Evolutionary conservation across 2,888 invertebrate genomes (phyloP).

Genomic region (Hemaris fuciformis): DNA sequence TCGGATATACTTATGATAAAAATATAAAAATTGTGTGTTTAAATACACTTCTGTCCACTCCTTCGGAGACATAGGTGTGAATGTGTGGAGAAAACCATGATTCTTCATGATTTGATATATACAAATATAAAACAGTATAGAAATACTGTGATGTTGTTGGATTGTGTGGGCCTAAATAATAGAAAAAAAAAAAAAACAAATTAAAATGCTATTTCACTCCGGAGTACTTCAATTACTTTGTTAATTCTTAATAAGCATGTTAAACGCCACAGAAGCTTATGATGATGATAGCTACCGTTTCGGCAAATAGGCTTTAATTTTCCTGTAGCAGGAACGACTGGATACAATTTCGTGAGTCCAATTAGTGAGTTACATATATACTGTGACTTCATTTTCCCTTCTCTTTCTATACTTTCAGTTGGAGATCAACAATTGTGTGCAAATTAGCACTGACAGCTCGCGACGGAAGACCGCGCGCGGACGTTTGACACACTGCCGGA

Average conservation of each 20-base stretch:
- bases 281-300: constrained; percentile 41
- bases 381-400: constrained; percentile 59
- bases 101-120: too few relatives aligned
- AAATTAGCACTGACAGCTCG: constrained; percentile 74
- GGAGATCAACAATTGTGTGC: constrained; percentile 75
- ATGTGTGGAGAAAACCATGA: too few relatives aligned
- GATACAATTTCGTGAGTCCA: constrained; percentile 58
- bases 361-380: constrained; percentile 68
- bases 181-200: too few relatives aligned
- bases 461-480: constrained; percentile 50
- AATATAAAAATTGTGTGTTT: too few relatives aligned
- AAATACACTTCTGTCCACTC: too few relatives aligned
- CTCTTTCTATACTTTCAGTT: constrained; percentile 69
- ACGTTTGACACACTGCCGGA: constrained; percentile 44
- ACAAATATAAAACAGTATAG: too few relatives aligned
- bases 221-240: neutral
- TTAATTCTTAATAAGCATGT: neutral
- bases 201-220: too few relatives aligned
- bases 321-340: constrained; percentile 47
- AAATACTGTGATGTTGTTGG: too few relatives aligned
- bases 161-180: too few relatives aligned
- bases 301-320: constrained; percentile 56
- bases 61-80: too few relatives aligned
- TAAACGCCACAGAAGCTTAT: neutral
- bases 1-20: too few relatives aligned